phyloP scores from a whole-genome alignment of 2,113 vertebrate genomes.

The Tricholaema leucomelas region DNA sequence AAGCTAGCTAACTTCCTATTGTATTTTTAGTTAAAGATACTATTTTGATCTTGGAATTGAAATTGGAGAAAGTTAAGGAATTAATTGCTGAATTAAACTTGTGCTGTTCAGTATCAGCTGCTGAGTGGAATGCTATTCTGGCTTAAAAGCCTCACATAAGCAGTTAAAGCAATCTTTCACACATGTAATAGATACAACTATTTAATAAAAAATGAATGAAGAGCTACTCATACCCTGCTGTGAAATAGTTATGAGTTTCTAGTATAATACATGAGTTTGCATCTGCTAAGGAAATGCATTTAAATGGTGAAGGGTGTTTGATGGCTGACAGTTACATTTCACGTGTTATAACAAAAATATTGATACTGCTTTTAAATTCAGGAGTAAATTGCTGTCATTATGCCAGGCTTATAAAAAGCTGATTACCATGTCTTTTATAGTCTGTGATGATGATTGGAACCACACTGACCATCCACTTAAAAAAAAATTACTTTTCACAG shows the following conservation, averaged over 20 bases:
- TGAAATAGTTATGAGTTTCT: constrained; percentile 33
- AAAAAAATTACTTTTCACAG: background rate
- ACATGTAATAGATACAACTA: constrained; percentile 49
- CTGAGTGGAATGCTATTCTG: background rate
- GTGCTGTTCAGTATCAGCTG: background rate
- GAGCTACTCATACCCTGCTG: constrained; percentile 15
- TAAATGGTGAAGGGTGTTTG: background rate
- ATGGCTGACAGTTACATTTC: background rate
- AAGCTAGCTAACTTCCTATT: background rate
- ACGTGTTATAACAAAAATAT: background rate
- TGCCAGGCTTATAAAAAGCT: background rate
- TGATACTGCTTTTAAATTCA: background rate
- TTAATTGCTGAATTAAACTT: constrained; percentile 27
- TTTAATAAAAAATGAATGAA: constrained; percentile 63
- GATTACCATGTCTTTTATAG: background rate
- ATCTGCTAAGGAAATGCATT: constrained; percentile 5
- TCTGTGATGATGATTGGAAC: background rate
- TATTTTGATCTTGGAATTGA: constrained; percentile 22
- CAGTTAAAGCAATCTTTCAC: constrained; percentile 31
- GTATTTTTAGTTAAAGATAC: constrained; percentile 34
- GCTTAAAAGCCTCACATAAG: constrained; percentile 10
- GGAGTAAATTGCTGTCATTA: background rate
- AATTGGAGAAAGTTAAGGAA: background rate
- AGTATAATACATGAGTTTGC: background rate
- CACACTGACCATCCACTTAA: background rate